Conservation (phyloP, 2,113 vertebrate genomes). For the Leucopsar rothschildi region DNA sequence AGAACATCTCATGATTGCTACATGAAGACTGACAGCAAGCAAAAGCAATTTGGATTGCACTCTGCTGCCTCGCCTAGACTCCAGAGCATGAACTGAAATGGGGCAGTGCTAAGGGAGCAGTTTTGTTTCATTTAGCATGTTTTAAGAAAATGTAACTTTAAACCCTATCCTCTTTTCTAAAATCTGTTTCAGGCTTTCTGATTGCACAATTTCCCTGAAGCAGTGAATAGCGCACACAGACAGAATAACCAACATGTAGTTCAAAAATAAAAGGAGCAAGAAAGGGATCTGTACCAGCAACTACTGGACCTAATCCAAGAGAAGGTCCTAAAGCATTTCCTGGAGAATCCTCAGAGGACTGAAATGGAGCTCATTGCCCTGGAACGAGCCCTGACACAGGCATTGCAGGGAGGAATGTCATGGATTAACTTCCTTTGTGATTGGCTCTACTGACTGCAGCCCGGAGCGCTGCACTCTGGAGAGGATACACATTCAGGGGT, state of each 20-base stretch:
- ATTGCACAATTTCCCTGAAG: not conserved
- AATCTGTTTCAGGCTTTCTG: not conserved
- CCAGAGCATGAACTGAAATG: not conserved
- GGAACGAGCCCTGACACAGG: constrained; percentile 4
- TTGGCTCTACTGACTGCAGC: not conserved
- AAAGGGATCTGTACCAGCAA: not conserved
- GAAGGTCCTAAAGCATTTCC: constrained; percentile 33
- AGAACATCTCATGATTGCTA: not conserved
- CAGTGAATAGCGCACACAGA: not conserved
- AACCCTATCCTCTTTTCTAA: not conserved
- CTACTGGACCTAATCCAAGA: constrained; percentile 2
- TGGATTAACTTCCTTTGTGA: not conserved
- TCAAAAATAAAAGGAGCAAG: not conserved
- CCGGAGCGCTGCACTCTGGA: not conserved
- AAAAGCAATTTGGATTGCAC: not conserved
- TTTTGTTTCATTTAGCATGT: not conserved
- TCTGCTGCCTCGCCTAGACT: not conserved
- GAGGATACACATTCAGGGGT: not conserved
- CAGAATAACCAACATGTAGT: not conserved
- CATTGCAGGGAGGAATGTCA: not conserved
- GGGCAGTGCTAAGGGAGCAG: not conserved
- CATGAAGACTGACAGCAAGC: not conserved
- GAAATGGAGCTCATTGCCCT: constrained; percentile 26
- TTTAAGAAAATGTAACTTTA: not conserved
- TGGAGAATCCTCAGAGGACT: not conserved